A percentile compares a stretch with the other conserved stretches of the same genome.
Conservation (phyloP, 2,113 vertebrate genomes). For the Sterrhoptilus dennistouni region DNA sequence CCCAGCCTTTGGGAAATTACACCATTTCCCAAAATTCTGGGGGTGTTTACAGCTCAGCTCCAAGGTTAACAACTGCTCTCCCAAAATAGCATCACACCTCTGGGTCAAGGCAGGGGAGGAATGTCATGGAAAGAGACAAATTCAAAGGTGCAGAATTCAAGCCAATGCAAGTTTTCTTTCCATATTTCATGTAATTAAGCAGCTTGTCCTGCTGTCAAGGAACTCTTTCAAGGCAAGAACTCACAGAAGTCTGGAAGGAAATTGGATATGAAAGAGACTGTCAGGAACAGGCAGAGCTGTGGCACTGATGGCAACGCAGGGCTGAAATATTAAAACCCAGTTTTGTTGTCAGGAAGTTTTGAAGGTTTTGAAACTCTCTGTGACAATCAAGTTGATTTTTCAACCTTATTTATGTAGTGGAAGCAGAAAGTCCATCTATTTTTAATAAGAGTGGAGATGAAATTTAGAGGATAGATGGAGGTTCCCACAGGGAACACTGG, state of each 20-base stretch:
- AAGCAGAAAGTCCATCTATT: background rate
- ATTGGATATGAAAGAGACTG: background rate
- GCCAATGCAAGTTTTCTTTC: background rate
- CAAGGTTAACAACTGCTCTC: background rate
- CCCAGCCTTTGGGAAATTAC: slow-evolving; percentile 29
- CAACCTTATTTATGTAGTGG: background rate
- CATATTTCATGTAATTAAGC: background rate
- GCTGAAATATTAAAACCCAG: background rate
- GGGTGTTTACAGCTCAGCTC: background rate
- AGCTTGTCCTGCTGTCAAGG: background rate
- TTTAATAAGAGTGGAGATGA: background rate
- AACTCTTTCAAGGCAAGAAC: background rate
- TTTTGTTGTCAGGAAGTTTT: background rate
- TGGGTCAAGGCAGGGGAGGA: background rate
- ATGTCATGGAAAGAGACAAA: background rate
- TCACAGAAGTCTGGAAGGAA: background rate
- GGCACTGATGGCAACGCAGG: background rate
- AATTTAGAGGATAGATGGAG: rapidly evolving
- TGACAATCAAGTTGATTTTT: background rate
- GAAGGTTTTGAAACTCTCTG: background rate
- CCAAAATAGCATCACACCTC: background rate
- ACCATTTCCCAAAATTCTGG: background rate
- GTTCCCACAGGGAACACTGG: background rate
- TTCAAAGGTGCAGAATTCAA: background rate
- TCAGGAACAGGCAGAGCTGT: background rate